Evolutionary conservation across 1,140 invertebrate genomes (phyloP), one percentile per base, ranked within the genome.

Genomic region (Meteorus sp.): DNA sequence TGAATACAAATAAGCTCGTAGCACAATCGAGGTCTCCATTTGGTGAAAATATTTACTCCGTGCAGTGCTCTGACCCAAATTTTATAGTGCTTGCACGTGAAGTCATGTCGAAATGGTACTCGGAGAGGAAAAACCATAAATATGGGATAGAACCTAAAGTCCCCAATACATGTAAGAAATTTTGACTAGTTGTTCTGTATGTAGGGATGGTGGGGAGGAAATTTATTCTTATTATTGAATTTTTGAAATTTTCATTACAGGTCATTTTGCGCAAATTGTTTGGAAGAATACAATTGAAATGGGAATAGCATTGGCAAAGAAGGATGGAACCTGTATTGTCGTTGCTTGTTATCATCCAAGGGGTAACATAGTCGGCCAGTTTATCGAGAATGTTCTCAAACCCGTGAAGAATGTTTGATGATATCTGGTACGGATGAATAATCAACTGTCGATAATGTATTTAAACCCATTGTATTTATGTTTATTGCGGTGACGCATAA

Each of bases 331-430:
- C 8, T 81, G 83, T 39, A 80, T 84, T 39, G 85, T 93, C 1
- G 91, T 93, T 0, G 88, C 88, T 0, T 91, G 91, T 75, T 93
- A 93, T 62, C 83, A 85, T 75, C 91, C 91, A n/a, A 83, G 89
- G n/a, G 91, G 91, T 25, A 94, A 94, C 68, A 85, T 86, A 51
- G 78, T 88, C 6, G 89, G 89, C 1, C 83, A 86, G 50, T 93
- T 91, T 63, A 68, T 77, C 0, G 84, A 84, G 52, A 92, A 92
- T 72, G 89, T 92, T 20, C 73, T 73, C n/a, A 85, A 83, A 45
- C 80, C 83, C 63, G 17, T 66, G 23, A 77, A 75, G 47, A 68
- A 27, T 19, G 37, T 56, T 20, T 72, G 52, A 67, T 68, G 60
- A 50, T 58, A 8, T n/a, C 8, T 9, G 43, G 35, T 37, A 3